These are phyloP conservation scores for Lithosia quadra DNA, from an alignment of 2,888 invertebrate species.

Conservation along the genomic window DNA sequence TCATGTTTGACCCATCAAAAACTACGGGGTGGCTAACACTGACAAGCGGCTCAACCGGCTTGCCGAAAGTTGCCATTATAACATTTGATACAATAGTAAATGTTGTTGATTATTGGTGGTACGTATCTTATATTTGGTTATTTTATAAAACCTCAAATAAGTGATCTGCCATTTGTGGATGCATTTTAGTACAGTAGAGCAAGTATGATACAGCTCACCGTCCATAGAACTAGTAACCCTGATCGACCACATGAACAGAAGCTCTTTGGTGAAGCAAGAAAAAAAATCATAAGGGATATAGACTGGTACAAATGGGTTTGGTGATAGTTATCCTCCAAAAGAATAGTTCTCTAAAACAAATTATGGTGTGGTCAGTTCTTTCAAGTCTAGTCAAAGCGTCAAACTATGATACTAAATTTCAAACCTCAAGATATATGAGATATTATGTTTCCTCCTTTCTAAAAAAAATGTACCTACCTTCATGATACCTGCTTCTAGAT, in stretches of 20 bases:
- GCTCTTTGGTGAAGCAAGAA: no score
- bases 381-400: not conserved
- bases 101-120: constrained; percentile 64
- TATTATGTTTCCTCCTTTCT: no score
- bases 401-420: not conserved
- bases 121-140: constrained; percentile 29
- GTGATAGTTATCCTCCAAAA: not conserved
- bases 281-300: no score
- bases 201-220: not conserved
- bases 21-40: constrained; percentile 63
- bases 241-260: no score
- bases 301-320: not conserved
- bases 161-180: not conserved
- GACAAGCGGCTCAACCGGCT: constrained; percentile 69
- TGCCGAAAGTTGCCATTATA: constrained; percentile 62
- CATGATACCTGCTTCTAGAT: no score
- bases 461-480: no score
- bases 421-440: no score
- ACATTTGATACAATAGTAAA: constrained; percentile 59
- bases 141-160: not conserved
- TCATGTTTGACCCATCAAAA: constrained; percentile 58
- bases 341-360: not conserved
- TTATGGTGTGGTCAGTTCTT: not conserved
- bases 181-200: not conserved
- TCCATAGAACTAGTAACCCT: no score